These are phyloP conservation scores for Luperina testacea DNA, from an alignment of 2,888 invertebrate genomes.

Conservation along the genomic window DNA sequence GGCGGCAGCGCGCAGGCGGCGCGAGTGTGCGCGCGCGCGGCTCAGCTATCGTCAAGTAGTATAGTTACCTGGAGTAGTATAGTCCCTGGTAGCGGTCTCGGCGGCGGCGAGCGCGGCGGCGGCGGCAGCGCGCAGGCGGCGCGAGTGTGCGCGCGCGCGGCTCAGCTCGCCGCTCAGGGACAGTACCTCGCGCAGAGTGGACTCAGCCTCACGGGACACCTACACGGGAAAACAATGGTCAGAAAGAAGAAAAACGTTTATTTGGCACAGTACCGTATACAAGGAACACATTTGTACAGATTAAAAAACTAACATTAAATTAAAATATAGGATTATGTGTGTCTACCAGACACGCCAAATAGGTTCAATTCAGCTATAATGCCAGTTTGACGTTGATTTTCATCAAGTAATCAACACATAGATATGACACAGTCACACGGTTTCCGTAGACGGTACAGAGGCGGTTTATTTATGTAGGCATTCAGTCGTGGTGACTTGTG, in stretches of 20 bases:
- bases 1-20: too few species aligned
- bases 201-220: slow-evolving; percentile 83
- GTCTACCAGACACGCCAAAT: not conserved
- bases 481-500: not conserved
- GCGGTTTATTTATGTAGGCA: not conserved
- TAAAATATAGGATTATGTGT: not conserved
- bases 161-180: slow-evolving; percentile 77
- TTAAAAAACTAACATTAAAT: not conserved
- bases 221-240: slow-evolving; percentile 51
- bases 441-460: not conserved
- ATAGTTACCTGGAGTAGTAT: slow-evolving; percentile 34
- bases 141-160: slow-evolving; percentile 80
- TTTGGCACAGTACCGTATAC: not conserved
- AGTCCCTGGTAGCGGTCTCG: slow-evolving; percentile 78
- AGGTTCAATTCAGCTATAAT: not conserved
- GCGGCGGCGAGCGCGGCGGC: slow-evolving; percentile 84
- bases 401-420: not conserved
- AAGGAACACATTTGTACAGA: not conserved
- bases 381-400: not conserved
- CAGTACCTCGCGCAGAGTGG: slow-evolving; percentile 75
- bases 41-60: not conserved
- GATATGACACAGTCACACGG: not conserved
- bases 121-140: slow-evolving; percentile 80
- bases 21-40: not conserved
- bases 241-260: too few species aligned